These are phyloP conservation scores for Drosophila melanogaster DNA, from an alignment of 1,140 invertebrate genomes.

Conservation along the genomic window DNA sequence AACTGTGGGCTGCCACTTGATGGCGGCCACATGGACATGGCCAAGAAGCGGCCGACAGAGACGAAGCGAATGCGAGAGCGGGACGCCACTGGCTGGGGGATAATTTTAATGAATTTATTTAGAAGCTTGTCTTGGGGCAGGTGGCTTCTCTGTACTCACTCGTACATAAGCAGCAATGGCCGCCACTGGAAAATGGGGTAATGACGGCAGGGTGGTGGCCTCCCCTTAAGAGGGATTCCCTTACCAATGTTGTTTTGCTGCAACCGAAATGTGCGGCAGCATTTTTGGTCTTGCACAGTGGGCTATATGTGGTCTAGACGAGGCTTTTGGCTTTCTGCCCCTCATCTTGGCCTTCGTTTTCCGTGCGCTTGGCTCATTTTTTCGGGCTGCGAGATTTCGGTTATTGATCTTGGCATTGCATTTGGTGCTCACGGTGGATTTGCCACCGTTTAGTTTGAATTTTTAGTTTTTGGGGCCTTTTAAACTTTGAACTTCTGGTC, in stretches of 20 bases:
- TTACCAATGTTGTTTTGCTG: conserved; percentile 71
- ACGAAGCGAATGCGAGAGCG: conserved; percentile 4
- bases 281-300: conserved; percentile 81
- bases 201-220: background rate
- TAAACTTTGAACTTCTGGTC: background rate
- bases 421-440: conserved; percentile 16
- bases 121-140: conserved; percentile 64
- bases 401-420: conserved; percentile 47
- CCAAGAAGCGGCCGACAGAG: conserved; percentile 10
- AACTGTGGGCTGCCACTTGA: conserved; percentile 81
- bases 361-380: conserved; percentile 9
- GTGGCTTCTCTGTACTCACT: conserved; percentile 14
- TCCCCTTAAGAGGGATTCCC: background rate
- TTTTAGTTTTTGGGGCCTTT: background rate
- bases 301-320: conserved; percentile 76
- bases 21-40: conserved; percentile 65
- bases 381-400: conserved; percentile 25
- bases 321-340: conserved; percentile 15
- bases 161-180: conserved; percentile 26
- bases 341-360: conserved; percentile 16
- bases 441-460: background rate
- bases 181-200: background rate
- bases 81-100: conserved; percentile 43
- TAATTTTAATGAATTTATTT: conserved; percentile 84
- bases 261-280: conserved; percentile 84